These are phyloP conservation scores for Arothron firmamentum DNA, from an alignment of 2,113 vertebrate genomes.

Conservation along the genomic window DNA sequence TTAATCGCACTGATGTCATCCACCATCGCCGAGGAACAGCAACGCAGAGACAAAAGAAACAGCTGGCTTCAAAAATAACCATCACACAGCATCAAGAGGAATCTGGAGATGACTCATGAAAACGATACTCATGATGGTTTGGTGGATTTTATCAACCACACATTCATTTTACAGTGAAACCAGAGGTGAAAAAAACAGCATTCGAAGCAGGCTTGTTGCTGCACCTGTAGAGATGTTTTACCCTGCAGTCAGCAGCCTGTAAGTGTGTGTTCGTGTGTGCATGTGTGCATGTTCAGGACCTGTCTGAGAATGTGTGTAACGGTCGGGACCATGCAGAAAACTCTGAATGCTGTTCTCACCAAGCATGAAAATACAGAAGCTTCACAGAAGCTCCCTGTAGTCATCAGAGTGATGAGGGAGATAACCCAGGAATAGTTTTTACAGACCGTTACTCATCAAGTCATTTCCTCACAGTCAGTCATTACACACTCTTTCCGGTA, in stretches of 20 bases:
- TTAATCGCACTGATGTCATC: constrained; percentile 27
- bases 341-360: background rate
- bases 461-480: constrained; percentile 16
- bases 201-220: too few species aligned
- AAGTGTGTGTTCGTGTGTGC: background rate
- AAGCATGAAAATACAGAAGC: background rate
- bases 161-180: background rate
- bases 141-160: background rate
- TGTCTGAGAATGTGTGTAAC: background rate
- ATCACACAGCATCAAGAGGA: background rate
- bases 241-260: constrained; percentile 6
- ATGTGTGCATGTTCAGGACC: background rate
- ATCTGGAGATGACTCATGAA: too few species aligned
- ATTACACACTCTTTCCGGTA: constrained; percentile 13
- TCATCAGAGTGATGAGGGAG: background rate
- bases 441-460: constrained; percentile 5
- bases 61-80: background rate
- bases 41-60: constrained; percentile 17
- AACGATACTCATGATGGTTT: background rate
- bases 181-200: background rate
- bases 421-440: background rate
- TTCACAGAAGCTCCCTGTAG: background rate
- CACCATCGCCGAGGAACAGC: constrained; percentile 27
- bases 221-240: constrained; percentile 5
- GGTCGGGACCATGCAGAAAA: background rate